Conservation (phyloP, 2,797 vertebrate genomes). For the Coendou prehensilis region DNA sequence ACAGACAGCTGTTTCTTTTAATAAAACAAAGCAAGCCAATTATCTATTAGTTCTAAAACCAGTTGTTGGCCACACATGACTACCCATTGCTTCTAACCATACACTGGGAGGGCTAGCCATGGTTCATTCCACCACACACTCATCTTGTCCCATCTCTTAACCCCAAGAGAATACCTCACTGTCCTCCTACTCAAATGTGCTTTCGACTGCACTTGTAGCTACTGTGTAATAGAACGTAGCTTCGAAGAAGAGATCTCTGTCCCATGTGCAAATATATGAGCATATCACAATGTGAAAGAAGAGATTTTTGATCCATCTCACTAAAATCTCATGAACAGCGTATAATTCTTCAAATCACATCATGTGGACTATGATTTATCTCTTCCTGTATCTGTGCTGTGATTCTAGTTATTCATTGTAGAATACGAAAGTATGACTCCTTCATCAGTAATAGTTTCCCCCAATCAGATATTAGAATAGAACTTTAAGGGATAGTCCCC, state of each 20-base stretch:
- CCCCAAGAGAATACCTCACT: neutral
- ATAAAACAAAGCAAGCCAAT: neutral
- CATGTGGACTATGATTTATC: slow-evolving; percentile 65
- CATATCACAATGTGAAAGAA: neutral
- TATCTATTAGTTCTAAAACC: neutral
- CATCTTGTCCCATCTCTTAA: neutral
- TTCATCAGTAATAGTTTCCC: slow-evolving; percentile 34
- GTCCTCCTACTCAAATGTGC: neutral
- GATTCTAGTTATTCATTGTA: slow-evolving; percentile 25
- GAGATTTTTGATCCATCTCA: slow-evolving; percentile 10
- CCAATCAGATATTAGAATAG: slow-evolving; percentile 1
- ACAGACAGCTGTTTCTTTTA: neutral
- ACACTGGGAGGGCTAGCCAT: neutral
- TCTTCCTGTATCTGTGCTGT: slow-evolving; percentile 42
- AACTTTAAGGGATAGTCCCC: neutral
- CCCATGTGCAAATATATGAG: neutral
- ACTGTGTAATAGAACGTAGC: neutral
- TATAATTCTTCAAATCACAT: slow-evolving; percentile 55
- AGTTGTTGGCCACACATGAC: neutral
- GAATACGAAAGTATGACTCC: neutral
- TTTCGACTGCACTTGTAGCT: neutral
- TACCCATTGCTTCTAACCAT: neutral
- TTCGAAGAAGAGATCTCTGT: neutral
- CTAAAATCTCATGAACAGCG: neutral
- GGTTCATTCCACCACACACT: neutral